Evolutionary conservation across 1,140 invertebrate genomes (phyloP).

Genomic region (Pseudomyrmex concolor): DNA sequence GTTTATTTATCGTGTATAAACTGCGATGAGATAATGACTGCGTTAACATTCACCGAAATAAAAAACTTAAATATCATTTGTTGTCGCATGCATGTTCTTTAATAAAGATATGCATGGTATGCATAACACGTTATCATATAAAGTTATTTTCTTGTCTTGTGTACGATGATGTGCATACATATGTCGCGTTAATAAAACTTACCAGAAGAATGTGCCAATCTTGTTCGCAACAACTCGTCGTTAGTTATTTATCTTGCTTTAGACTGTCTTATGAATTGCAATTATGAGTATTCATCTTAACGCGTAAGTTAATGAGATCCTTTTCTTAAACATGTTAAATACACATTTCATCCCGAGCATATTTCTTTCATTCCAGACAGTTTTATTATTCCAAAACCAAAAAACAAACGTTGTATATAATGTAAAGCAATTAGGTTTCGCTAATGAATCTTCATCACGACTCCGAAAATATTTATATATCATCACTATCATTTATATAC

Average conservation of each 20-base stretch:
- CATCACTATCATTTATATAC: no score
- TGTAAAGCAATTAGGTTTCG: no score
- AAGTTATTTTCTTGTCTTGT: slow-evolving; percentile 6
- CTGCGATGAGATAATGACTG: not conserved
- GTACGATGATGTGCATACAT: not conserved
- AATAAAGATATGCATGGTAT: slow-evolving; percentile 8
- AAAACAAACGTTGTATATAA: not conserved
- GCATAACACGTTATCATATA: not conserved
- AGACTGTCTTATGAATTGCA: slow-evolving; percentile 34
- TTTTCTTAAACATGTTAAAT: slow-evolving; percentile 8
- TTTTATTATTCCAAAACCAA: slow-evolving; percentile 24
- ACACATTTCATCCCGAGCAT: slow-evolving; percentile 15
- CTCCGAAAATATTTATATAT: not conserved
- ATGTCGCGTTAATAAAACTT: slow-evolving; percentile 1
- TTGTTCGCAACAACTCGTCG: slow-evolving; percentile 12
- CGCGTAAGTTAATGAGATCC: slow-evolving; percentile 23
- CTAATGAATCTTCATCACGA: no score
- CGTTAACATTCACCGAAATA: not conserved
- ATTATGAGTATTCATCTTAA: slow-evolving; percentile 44
- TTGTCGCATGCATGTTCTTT: not conserved
- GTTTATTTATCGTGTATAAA: not conserved
- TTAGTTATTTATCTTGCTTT: slow-evolving; percentile 20
- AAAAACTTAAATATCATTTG: slow-evolving; percentile 11
- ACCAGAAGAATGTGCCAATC: not conserved
- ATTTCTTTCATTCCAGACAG: not conserved